Evolutionary conservation across 2,797 vertebrate species (phyloP).

Genomic region (Lithobates sylvaticus): DNA sequence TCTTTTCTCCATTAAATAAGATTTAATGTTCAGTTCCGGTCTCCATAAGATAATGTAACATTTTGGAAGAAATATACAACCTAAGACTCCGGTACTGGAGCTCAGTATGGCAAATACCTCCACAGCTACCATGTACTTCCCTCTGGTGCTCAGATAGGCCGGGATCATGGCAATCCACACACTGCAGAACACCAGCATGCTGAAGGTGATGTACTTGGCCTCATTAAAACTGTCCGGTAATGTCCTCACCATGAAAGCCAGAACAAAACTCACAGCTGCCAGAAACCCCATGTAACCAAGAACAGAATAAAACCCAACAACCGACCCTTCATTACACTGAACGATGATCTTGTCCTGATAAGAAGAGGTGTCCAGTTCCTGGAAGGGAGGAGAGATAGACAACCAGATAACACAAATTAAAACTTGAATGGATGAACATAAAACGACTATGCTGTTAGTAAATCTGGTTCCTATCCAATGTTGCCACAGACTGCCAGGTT

Average conservation of each 20-base stretch:
- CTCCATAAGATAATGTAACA: too few relatives aligned
- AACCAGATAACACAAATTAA: slow-evolving; percentile 30
- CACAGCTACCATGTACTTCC: too few relatives aligned
- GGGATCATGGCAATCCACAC: slow-evolving; percentile 54
- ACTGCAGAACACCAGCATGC: slow-evolving; percentile 58
- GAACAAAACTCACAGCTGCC: too few relatives aligned
- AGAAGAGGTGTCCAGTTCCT: slow-evolving; percentile 11
- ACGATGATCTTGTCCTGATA: neutral
- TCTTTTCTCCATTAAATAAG: too few relatives aligned
- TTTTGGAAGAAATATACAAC: neutral
- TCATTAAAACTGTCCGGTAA: too few relatives aligned
- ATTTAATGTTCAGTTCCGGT: too few relatives aligned
- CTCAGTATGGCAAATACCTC: slow-evolving; percentile 3
- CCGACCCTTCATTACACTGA: slow-evolving; percentile 38
- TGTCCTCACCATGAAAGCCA: too few relatives aligned
- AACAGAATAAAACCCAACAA: too few relatives aligned
- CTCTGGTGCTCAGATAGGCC: neutral
- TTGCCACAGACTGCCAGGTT: neutral
- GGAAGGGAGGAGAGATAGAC: slow-evolving; percentile 43
- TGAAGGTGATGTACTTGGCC: slow-evolving; percentile 27
- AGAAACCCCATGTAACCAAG: too few relatives aligned
- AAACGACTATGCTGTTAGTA: slow-evolving; percentile 3
- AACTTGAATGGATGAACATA: slow-evolving; percentile 16
- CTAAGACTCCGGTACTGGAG: slow-evolving; percentile 32
- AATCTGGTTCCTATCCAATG: slow-evolving; percentile 16